A percentile compares a stretch with the other conserved stretches of the same genome.
These are phyloP conservation scores for Contarinia nasturtii DNA, from an alignment of 1,140 invertebrate species.

Conservation along the genomic window DNA sequence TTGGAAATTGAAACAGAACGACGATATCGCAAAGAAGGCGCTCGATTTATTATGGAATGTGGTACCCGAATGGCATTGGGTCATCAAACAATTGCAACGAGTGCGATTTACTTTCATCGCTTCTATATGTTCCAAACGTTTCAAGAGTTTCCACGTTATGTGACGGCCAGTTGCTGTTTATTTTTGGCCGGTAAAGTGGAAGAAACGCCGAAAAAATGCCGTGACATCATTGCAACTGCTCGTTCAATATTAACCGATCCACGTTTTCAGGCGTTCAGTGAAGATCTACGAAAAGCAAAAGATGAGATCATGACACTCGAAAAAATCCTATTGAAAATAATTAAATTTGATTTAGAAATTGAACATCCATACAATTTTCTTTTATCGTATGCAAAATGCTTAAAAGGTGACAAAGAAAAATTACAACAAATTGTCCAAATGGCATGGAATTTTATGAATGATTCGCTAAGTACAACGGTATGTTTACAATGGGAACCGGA, in stretches of 20 bases:
- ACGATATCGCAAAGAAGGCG: conserved; percentile 54
- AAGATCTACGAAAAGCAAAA: conserved; percentile 51
- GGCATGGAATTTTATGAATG: conserved; percentile 99
- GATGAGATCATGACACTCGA: conserved; percentile 97
- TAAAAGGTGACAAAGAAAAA: conserved; percentile 86
- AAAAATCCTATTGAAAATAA: conserved; percentile 89
- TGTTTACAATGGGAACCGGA: conserved; percentile 98
- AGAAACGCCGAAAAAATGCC: conserved; percentile 98
- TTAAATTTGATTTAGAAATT: conserved; percentile 97
- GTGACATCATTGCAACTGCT: conserved; percentile 88
- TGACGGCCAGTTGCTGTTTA: conserved; percentile 93
- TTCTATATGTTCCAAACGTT: conserved; percentile 99
- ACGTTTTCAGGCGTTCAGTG: conserved; percentile 77
- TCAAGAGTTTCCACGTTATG: conserved; percentile 84
- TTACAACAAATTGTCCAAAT: conserved; percentile 96
- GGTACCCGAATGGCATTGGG: conserved; percentile 82
- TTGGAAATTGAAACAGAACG: conserved; percentile 70
- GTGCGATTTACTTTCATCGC: conserved; percentile 93
- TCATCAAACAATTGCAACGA: conserved; percentile 94
- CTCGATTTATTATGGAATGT: conserved; percentile 80
- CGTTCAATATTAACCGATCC: conserved; percentile 57
- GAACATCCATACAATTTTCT: conserved; percentile 94
- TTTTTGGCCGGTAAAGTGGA: conserved; percentile 97
- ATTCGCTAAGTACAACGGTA: conserved; percentile 89
- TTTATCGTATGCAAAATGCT: conserved; percentile 90